Percentiles rank a stretch among this genome's conserved stretches.
These are phyloP conservation scores for Anthopleura sola DNA, from an alignment of 64 coral and sea anemone genomes.

Conservation along the genomic window DNA sequence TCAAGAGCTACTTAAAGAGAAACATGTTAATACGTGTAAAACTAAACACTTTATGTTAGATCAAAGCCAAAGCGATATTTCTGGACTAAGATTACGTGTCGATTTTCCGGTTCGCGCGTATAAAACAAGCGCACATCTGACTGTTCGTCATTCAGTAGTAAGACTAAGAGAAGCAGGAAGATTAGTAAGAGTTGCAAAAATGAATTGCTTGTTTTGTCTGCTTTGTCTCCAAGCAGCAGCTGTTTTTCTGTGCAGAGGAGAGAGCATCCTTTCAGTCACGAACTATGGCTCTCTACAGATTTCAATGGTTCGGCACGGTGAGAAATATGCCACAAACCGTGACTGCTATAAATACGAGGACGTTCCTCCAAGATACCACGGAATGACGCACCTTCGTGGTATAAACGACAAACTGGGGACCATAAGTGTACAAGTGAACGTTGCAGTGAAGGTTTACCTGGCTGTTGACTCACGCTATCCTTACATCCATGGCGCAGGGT, in stretches of 20 bases:
- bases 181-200: background rate
- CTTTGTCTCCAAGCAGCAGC: background rate
- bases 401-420: constrained; percentile 56
- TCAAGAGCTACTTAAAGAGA: no score
- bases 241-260: background rate
- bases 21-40: no score
- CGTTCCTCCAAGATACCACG: constrained; percentile 72
- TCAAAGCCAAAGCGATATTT: no score
- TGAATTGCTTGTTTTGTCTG: background rate
- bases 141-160: no score
- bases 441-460: constrained; percentile 58
- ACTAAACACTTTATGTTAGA: no score
- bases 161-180: background rate
- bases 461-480: constrained; percentile 62
- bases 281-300: constrained; percentile 57
- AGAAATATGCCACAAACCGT: constrained; percentile 82
- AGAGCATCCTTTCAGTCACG: background rate
- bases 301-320: constrained; percentile 72
- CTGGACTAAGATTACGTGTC: no score
- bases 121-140: background rate
- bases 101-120: background rate
- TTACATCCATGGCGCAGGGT: constrained; percentile 57
- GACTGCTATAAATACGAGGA: constrained; percentile 61
- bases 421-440: constrained; percentile 52
- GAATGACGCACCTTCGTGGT: constrained; percentile 83